Base-by-base conservation (phyloP, 2,113 vertebrate genomes). In the Fregetta grallaria region DNA sequence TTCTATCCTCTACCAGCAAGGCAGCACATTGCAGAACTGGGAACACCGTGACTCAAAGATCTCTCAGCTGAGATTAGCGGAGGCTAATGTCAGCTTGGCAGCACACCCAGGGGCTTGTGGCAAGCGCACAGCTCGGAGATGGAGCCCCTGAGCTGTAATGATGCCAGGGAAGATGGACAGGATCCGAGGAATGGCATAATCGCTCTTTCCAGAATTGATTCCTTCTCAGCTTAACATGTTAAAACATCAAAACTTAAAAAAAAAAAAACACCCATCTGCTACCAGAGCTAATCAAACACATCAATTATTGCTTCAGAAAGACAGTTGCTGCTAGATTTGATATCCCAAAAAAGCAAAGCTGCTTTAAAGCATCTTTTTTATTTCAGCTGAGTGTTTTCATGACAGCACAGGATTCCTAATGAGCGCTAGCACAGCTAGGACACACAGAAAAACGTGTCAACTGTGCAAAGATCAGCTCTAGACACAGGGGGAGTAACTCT, bases 221-320 rank as follows among this genome's bases (percentile, higher is more conserved):
- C 88, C 68, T 92, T 63, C 79, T 75, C 86, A 65, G 86, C 76
- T 94, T 78, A 84, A 27, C 80, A 26, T 63, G 86, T 88, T 73
- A 89, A 81, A 96, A 81, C 62, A 89, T 83, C 83, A 85, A 26
- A 95, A 78, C 88, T 72, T 52, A 65, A 92, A 49, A 91, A 92
- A 58, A 1, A 38, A 38, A 38, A 38, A 38, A 38, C n/a, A 0
- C 30, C 82, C 79, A 80, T 92, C 92, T 95, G 91, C 95, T 92
- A 83, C 56, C 92, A 81, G 90, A 95, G 82, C 92, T 90, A 86
- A 93, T 93, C 91, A 95, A 95, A 93, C 47, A 52, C 94, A 81
- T 93, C 86, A 92, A 40, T 86, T 78, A 71, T 38, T 91, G 92
- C 87, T 90, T 94, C 78, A 83, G 74, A 86, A 95, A 93, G 79